These are phyloP conservation scores for Nomada lathburiana DNA, from an alignment of 2,888 invertebrate species.

Conservation along the genomic window DNA sequence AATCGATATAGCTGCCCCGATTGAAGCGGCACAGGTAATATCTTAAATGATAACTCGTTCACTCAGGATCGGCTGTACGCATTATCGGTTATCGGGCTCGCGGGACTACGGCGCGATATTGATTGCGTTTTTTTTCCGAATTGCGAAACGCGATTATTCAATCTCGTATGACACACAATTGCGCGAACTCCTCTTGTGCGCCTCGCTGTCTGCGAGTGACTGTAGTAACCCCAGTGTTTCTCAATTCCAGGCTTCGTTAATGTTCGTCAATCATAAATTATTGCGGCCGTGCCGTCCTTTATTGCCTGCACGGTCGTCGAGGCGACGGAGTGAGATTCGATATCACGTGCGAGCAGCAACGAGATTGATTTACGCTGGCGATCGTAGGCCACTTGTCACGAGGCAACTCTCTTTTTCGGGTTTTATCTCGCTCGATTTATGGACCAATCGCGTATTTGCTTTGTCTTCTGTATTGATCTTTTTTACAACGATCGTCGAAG, in stretches of 20 bases:
- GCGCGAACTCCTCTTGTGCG: slow-evolving; percentile 65
- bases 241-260: slow-evolving; percentile 34
- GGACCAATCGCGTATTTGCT: not conserved
- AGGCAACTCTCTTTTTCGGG: not conserved
- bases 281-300: not conserved
- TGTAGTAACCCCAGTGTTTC: slow-evolving; percentile 50
- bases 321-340: not conserved
- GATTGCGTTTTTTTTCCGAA: slow-evolving; percentile 65
- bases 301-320: not conserved
- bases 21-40: not conserved
- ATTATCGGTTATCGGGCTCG: slow-evolving; percentile 62
- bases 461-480: not conserved
- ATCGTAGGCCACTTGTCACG: not conserved
- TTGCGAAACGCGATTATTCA: slow-evolving; percentile 71
- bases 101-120: slow-evolving; percentile 50
- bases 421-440: not conserved
- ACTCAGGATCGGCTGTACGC: not conserved
- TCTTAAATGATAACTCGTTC: not conserved
- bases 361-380: slow-evolving; percentile 18
- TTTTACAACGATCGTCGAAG: not conserved
- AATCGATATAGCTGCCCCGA: slow-evolving; percentile 20
- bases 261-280: not conserved
- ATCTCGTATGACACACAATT: slow-evolving; percentile 67
- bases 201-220: slow-evolving; percentile 67
- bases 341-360: not conserved